Evolutionary conservation across 2,888 invertebrate species (phyloP).

Genomic region (Drosophila pegasa): DNA sequence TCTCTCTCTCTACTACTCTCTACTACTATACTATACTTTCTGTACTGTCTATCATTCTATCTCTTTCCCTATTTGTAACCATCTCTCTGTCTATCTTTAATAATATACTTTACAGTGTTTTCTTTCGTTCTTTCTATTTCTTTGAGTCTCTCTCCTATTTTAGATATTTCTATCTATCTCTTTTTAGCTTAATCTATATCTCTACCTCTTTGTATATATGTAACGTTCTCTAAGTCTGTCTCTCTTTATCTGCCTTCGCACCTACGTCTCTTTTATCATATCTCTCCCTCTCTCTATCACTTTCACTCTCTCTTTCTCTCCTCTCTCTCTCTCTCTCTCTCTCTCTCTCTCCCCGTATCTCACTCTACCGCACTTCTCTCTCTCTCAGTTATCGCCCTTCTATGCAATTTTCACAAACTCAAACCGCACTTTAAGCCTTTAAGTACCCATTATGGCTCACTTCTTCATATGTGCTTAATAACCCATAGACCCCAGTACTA

Average conservation of each 20-base stretch:
- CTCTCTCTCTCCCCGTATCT: background rate
- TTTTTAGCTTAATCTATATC: background rate
- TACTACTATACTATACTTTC: no score
- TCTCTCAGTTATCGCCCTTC: background rate
- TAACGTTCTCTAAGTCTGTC: no score
- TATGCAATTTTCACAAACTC: conserved; percentile 1
- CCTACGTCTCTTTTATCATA: background rate
- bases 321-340: no score
- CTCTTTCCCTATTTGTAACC: no score
- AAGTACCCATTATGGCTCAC: background rate
- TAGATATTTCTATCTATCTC: background rate
- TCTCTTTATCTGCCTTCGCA: background rate
- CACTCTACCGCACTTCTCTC: background rate
- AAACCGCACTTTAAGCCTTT: background rate
- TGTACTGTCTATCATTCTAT: background rate
- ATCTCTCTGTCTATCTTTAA: no score
- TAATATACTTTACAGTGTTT: no score
- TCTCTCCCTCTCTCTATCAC: background rate
- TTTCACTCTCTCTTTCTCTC: background rate
- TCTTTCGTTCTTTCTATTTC: no score
- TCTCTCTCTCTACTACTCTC: no score
- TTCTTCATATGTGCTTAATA: background rate
- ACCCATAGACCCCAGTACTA: background rate
- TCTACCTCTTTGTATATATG: background rate
- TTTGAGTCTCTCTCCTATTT: no score